phyloP scores from a whole-genome alignment of 2,797 vertebrate genomes.

The Lerista edwardsae region DNA sequence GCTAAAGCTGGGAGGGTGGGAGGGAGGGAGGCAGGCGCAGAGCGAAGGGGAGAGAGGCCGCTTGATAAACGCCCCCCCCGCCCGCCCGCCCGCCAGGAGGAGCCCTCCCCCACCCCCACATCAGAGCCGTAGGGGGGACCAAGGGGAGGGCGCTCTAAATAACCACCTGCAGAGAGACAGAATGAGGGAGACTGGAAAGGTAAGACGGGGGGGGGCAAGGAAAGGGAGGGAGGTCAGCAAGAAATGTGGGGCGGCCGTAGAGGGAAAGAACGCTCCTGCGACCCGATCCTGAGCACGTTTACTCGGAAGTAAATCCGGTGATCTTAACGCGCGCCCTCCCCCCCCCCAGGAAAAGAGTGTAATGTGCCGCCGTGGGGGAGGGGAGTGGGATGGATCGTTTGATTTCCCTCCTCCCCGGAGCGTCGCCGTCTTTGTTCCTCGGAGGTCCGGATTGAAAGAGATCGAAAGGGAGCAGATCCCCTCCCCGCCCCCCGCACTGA shows the following conservation, averaged over 20 bases:
- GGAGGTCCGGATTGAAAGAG: not conserved
- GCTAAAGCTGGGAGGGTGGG: conserved; percentile 18
- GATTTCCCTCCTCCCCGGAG: not conserved
- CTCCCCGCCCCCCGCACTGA: no score
- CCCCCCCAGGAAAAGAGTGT: no score
- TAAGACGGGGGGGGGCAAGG: conserved; percentile 28
- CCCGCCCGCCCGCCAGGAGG: conserved; percentile 9
- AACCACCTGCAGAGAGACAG: conserved; percentile 2
- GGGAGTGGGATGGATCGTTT: not conserved
- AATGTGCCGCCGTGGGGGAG: not conserved
- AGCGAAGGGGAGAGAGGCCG: not conserved
- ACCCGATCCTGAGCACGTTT: not conserved
- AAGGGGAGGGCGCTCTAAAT: not conserved
- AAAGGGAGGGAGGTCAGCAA: not conserved
- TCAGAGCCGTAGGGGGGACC: not conserved
- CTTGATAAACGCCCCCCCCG: not conserved
- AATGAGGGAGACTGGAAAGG: conserved; percentile 34
- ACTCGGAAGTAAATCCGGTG: no score
- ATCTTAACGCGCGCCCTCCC: no score
- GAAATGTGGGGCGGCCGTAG: no score
- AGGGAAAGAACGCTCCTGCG: no score
- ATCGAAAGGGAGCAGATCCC: no score
- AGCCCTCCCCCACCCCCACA: not conserved
- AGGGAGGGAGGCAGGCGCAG: not conserved
- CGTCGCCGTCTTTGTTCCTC: not conserved